Evolutionary conservation across 2,113 vertebrate species (phyloP).

Genomic region (Nymphicus hollandicus): DNA sequence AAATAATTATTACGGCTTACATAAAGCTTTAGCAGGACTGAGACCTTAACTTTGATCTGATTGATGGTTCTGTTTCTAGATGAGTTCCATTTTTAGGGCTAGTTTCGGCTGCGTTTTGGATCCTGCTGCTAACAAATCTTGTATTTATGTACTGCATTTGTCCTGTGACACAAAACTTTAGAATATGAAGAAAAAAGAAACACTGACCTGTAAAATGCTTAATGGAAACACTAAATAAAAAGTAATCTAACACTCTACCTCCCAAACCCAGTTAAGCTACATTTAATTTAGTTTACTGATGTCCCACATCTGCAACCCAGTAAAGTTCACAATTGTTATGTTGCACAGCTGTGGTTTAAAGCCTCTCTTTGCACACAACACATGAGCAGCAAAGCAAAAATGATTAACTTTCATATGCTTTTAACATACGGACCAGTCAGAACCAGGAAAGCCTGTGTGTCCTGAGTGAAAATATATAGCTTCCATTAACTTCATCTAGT

Average conservation of each 20-base stretch:
- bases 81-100: neutral
- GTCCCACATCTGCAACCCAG: slow-evolving; percentile 69
- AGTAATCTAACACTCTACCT: neutral
- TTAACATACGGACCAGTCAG: slow-evolving; percentile 54
- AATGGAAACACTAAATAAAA: slow-evolving; percentile 15
- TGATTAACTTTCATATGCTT: slow-evolving; percentile 62
- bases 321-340: slow-evolving; percentile 58
- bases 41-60: neutral
- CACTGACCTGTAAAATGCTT: neutral
- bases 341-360: slow-evolving; percentile 66
- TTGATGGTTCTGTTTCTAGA: neutral
- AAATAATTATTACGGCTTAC: neutral
- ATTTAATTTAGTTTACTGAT: slow-evolving; percentile 58
- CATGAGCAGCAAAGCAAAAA: slow-evolving; percentile 54
- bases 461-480: slow-evolving; percentile 29
- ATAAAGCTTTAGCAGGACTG: neutral
- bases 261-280: slow-evolving; percentile 32
- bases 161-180: neutral
- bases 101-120: neutral
- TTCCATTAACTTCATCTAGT: slow-evolving; percentile 41
- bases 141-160: neutral
- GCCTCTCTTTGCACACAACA: slow-evolving; percentile 33
- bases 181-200: neutral
- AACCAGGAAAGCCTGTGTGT: slow-evolving; percentile 20
- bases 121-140: neutral